Percentiles rank a stretch among this genome's conserved stretches.
Evolutionary conservation across 2,797 vertebrate species (phyloP).

Genomic region (Myotis planiceps): DNA sequence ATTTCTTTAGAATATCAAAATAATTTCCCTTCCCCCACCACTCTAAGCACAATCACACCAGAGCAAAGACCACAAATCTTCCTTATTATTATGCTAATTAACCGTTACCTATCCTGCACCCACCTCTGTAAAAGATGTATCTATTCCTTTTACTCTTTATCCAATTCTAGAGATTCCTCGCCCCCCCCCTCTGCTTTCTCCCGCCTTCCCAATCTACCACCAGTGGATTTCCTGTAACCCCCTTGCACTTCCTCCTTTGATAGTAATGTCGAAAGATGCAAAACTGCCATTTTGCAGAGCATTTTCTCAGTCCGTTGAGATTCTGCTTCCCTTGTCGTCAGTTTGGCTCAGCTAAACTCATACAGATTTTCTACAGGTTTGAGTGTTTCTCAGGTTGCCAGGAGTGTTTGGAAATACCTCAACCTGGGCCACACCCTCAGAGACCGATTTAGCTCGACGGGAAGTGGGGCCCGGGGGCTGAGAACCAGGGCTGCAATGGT

Average conservation of each 20-base stretch:
- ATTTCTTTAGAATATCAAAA: background rate
- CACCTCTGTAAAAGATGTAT: background rate
- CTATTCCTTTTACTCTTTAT: background rate
- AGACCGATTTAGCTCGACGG: background rate
- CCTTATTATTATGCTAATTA: background rate
- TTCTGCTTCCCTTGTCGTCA: background rate
- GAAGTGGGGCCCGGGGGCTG: background rate
- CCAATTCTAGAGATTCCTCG: background rate
- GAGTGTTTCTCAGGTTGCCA: background rate
- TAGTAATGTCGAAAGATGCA: background rate
- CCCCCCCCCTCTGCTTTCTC: background rate
- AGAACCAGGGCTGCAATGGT: background rate
- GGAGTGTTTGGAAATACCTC: background rate
- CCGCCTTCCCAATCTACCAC: background rate
- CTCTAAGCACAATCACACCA: background rate
- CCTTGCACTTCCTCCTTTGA: background rate
- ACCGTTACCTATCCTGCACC: too few relatives aligned
- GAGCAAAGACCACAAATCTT: background rate
- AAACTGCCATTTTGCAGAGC: background rate
- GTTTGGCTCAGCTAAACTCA: background rate
- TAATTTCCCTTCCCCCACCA: background rate
- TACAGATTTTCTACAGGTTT: background rate
- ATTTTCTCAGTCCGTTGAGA: background rate
- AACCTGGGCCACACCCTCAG: background rate
- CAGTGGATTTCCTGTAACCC: background rate